phyloP scores from a whole-genome alignment of 2,113 vertebrate genomes.

The Takifugu bimaculatus region DNA sequence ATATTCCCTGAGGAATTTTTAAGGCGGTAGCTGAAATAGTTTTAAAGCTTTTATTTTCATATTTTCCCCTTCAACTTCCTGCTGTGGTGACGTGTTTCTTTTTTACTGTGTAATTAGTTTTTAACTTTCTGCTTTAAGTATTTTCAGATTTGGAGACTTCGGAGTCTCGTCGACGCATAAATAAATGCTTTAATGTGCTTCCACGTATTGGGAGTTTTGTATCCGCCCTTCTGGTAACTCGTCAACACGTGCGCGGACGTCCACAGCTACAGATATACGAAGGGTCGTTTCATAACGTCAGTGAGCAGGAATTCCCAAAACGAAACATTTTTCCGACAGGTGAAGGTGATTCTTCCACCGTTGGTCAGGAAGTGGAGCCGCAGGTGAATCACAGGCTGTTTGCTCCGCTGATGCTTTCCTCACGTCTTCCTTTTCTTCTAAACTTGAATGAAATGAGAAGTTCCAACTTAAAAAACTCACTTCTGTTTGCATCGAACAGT shows the following conservation, averaged over 20 bases:
- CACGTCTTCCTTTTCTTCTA: no score
- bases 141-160: slow-evolving; percentile 22
- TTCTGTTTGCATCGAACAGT: no score
- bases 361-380: no score
- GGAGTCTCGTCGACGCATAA: slow-evolving; percentile 41
- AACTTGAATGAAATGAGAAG: no score
- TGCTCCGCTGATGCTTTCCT: no score
- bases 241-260: slow-evolving; percentile 43
- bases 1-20: no score
- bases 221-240: slow-evolving; percentile 78
- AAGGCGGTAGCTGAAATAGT: background rate
- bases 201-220: slow-evolving; percentile 76
- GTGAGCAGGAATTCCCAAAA: background rate
- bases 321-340: no score
- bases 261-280: slow-evolving; percentile 21
- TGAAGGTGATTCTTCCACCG: no score
- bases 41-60: background rate
- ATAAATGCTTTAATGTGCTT: slow-evolving; percentile 77
- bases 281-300: slow-evolving; percentile 10
- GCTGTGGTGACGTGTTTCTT: background rate
- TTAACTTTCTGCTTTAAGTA: slow-evolving; percentile 20
- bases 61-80: no score
- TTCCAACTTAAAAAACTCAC: no score
- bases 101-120: background rate
- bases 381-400: no score